Percentiles rank a stretch among this genome's conserved stretches.
phyloP scores from a whole-genome alignment of 2,797 vertebrate genomes.

The Pseudochirops cupreus region DNA sequence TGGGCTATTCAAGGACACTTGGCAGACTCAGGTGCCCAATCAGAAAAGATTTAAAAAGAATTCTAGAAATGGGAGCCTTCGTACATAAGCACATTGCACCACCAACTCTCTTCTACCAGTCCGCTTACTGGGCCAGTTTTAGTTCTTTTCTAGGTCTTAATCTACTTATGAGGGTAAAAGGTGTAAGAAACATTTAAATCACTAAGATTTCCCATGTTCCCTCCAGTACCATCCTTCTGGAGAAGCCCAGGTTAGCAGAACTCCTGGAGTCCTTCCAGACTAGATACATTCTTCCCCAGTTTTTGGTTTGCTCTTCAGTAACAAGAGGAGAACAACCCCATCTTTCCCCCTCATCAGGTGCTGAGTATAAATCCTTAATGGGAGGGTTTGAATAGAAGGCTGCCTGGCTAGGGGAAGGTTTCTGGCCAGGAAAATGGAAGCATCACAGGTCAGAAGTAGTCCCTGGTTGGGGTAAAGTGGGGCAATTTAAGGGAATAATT shows the following conservation, averaged over 20 bases:
- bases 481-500: background rate
- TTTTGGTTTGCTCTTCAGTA: background rate
- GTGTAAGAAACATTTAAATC: background rate
- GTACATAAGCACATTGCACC: background rate
- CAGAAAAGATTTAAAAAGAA: background rate
- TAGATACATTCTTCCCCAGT: background rate
- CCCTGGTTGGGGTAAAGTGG: background rate
- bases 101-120: background rate
- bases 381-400: background rate
- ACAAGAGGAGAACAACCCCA: background rate
- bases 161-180: background rate
- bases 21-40: background rate
- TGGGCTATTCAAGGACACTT: background rate
- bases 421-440: background rate
- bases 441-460: background rate
- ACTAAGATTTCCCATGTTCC: background rate
- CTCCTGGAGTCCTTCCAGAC: background rate
- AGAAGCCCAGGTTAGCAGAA: background rate
- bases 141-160: background rate
- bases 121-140: background rate
- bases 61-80: background rate
- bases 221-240: background rate
- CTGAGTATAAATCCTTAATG: background rate
- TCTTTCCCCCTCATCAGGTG: background rate
- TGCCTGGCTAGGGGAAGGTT: background rate